Conservation (phyloP, 2,888 invertebrate species). For the Hirtodrosophila confusa region DNA sequence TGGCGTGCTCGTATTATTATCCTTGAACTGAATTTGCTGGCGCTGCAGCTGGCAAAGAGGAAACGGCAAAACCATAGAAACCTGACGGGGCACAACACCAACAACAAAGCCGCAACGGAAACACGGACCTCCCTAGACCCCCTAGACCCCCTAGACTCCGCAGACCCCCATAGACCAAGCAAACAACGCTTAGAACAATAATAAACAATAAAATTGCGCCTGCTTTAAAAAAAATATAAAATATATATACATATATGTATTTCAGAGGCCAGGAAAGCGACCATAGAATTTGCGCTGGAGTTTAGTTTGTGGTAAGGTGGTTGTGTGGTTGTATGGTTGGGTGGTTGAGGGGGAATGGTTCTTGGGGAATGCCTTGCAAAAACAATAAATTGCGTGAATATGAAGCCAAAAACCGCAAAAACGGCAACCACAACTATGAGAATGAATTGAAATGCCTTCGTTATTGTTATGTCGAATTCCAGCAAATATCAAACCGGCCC, state of each 20-base stretch:
- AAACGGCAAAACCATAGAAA: conserved; percentile 67
- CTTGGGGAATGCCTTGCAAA: conserved; percentile 14
- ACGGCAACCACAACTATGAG: conserved; percentile 39
- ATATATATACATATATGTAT: conserved; percentile 6
- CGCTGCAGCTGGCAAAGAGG: conserved; percentile 45
- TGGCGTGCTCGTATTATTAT: conserved; percentile 37
- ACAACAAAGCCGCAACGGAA: conserved; percentile 64
- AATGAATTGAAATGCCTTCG: conserved; percentile 65
- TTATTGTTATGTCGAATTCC: conserved; percentile 32
- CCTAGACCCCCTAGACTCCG: background rate
- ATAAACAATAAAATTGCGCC: conserved; percentile 71
- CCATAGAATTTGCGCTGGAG: conserved; percentile 22
- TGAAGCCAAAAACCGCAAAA: conserved; percentile 54
- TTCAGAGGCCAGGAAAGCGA: conserved; percentile 21
- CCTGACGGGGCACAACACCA: conserved; percentile 57
- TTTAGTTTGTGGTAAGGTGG: conserved; percentile 26
- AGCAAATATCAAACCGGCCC: conserved; percentile 15
- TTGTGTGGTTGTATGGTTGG: conserved; percentile 14
- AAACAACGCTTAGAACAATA: conserved; percentile 76
- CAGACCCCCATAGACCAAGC: conserved; percentile 36
- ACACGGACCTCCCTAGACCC: conserved; percentile 6
- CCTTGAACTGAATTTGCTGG: conserved; percentile 72
- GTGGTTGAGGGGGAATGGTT: no score
- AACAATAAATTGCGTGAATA: conserved; percentile 65
- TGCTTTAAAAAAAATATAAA: conserved; percentile 31